Base-by-base conservation (phyloP, 2,888 invertebrate species). In the Caenorhabditis macrosperma region DNA sequence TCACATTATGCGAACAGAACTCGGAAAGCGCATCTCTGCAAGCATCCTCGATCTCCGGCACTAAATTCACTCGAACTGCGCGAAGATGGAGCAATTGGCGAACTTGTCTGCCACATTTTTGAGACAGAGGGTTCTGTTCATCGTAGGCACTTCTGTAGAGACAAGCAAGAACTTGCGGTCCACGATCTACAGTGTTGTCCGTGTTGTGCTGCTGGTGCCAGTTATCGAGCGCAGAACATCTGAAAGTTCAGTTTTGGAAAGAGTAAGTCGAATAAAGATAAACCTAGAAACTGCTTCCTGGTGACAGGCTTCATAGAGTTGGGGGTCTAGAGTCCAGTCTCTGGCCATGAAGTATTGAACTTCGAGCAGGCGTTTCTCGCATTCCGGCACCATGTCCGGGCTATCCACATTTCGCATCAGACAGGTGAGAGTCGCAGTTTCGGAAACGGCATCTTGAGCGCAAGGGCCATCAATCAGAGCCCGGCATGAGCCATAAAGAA, bases 331-430 rank as follows among this genome's bases (percentile, higher is more conserved):
- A 88, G 95, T 95, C 91, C 96, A 99, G 92, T 98, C 95, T 87
- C 99, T 93, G 0, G 96, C 95, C 80, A 98, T 94, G 91, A 99
- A 99, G 91, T 97, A 99, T 91, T 99, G 97, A 88, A 84, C 96
- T 91, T 97, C 96, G 76, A 98, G 93, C 50, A 99, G 92, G 9
- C 96, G 95, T 82, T 94, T 94, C 92, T 96, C 96, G 92, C 99
- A 99, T 17, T 94, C 94, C 75, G 94, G 93, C 0, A 94, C 94
- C 96, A 98, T 97, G 48, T 94, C 92, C 69, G 93, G 93, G 1
- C 94, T 94, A 44, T 90, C 90, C n/a, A 90, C 93, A 90, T 95
- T 95, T 87, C 96, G 95, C 95, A 98, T 95, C 35, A 99, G 93
- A 90, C 98, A 99, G 22, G 94, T 94, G 93, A 99, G 94, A 0